Conservation (phyloP, 1,140 invertebrate genomes). For the Ceratina calcarata region DNA sequence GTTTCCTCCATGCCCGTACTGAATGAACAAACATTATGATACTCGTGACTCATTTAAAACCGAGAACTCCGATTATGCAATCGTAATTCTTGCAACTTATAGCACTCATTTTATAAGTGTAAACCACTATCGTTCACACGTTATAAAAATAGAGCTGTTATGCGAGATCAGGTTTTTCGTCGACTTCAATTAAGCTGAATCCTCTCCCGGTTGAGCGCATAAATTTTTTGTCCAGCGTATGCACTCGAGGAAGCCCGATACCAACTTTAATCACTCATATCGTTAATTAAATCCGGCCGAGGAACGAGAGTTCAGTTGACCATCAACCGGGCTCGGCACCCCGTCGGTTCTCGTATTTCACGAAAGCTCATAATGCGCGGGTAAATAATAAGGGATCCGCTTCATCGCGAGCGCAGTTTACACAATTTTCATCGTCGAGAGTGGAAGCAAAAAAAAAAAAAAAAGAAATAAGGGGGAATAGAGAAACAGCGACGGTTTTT, state of each 20-base stretch:
- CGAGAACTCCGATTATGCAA: too few species aligned
- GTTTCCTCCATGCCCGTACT: background rate
- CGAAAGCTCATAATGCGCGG: conserved; percentile 60
- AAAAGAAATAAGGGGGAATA: background rate
- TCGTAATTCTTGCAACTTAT: too few species aligned
- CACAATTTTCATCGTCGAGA: conserved; percentile 43
- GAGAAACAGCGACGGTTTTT: background rate
- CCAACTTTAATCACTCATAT: conserved; percentile 54
- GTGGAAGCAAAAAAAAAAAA: background rate
- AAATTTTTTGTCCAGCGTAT: background rate
- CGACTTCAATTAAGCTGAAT: conserved; percentile 31
- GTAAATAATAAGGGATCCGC: conserved; percentile 62
- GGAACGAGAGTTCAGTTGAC: conserved; percentile 40
- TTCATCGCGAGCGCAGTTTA: conserved; percentile 28
- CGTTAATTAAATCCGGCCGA: conserved; percentile 61
- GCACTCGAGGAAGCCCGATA: conserved; percentile 3
- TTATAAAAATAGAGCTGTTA: background rate
- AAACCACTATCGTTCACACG: background rate
- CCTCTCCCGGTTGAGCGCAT: conserved; percentile 6
- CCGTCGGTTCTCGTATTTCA: conserved; percentile 37
- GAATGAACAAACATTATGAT: background rate
- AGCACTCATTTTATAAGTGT: too few species aligned
- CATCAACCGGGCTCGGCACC: conserved; percentile 12
- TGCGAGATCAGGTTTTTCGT: background rate
- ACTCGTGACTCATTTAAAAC: background rate